Base-by-base conservation (phyloP, 2,113 vertebrate species). In the Ondatra zibethicus region DNA sequence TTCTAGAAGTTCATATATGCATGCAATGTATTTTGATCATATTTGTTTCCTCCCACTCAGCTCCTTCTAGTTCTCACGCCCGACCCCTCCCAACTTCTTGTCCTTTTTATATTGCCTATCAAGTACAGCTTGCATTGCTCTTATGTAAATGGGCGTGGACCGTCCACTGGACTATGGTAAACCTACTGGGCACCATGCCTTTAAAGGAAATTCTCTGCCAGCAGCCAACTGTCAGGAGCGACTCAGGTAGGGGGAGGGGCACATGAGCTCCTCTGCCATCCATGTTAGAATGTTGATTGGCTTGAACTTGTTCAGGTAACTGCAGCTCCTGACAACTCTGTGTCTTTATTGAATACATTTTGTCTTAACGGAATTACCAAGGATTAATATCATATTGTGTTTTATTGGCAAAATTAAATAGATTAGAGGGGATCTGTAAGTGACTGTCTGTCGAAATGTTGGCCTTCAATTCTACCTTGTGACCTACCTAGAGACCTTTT, bases 341-440 rank as follows among this genome's bases (percentile, higher is more conserved):
- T n/a, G 45, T 8, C 31, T 88, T 88, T n/a, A 36, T 8, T 65
- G n/a, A 52, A 72, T 93, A 47, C 72, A 72, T 89, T 96, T 16
- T 96, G 29, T 36, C 93, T 92, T 87, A 95, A 63, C 8, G 73
- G 63, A 95, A 93, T 92, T 93, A 84, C 80, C 75, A 89, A 55
- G 3, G 31, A 23, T 89, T 39, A 89, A 89, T 87, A 84, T 88
- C 87, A 16, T 90, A 77, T 87, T 93, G 55, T 9, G 29, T 84
- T 94, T 93, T 95, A 66, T 36, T 70, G 45, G 87, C 80, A 93
- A 95, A 95, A 72, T 92, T 84, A 72, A 92, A 90, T 23, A 90
- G 39, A 68, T 89, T 89, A 88, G 58, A 91, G 55, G 73, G 55
- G 92, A 42, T 93, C 19, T 96, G 16, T 89, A 50, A 23, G 19